Evolutionary conservation across 2,888 invertebrate genomes (phyloP), one percentile per base, ranked within the genome.

Genomic region (Oscheius myriophilus): DNA sequence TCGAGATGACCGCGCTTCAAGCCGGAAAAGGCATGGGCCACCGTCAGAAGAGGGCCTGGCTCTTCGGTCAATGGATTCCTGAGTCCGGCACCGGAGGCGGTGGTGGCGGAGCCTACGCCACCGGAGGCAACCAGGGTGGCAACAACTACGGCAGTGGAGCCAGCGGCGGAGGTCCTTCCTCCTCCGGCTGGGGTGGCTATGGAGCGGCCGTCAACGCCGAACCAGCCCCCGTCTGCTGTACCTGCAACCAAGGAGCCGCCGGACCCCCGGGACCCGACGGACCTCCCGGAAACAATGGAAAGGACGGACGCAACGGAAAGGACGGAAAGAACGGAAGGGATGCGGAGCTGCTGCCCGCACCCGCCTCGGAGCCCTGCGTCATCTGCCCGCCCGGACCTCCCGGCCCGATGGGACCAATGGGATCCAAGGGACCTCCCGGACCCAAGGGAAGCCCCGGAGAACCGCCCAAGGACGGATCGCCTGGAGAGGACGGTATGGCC

Each of bases 401-500:
- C 51, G 84, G 82, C 67, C 78, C 82, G 45, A 72, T 76, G 70
- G 82, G 76, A 72, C 63, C 72, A 12, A 78, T 76, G 78, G 78
- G 80, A 70, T 80, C 83, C 54, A 81, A 79, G 75, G 85, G 85
- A 76, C 80, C 82, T 49, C 81, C 82, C 65, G 85, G 85, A 72
- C 83, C 84, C 43, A 85, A 85, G 75, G 85, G 85, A 79, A 69
- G 76, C 57, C 78, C 79, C 61, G 81, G 81, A 78, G 79, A 81
- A 67, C 76, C 79, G 46, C 79, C 79, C 61, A 74, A 76, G 69
- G 79, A 81, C 70, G 81, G 81, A 71, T 71, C 70, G 54, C 58
- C 75, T 45, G 81, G 81, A 67, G 81, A 81, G 62, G 76, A 78
- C 67, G 81, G 81, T 52, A 81, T 81, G 81, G 73, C 76, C 55